These are phyloP conservation scores for Cinclus mexicanus DNA, from an alignment of 2,113 vertebrate species.

Conservation along the genomic window DNA sequence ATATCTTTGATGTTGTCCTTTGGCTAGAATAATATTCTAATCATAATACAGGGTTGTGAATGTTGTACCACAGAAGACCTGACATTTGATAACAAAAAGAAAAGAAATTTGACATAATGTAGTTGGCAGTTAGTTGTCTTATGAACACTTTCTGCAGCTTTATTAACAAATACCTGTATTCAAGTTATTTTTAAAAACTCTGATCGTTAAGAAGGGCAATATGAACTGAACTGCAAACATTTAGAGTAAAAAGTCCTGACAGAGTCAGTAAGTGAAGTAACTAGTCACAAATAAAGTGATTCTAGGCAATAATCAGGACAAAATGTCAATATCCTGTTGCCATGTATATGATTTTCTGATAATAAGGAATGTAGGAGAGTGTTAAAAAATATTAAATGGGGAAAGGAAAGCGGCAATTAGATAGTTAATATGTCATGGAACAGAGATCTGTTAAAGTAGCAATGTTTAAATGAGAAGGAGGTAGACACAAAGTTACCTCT, in stretches of 20 bases:
- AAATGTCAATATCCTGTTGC: neutral
- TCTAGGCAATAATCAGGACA: neutral
- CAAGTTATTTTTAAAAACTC: neutral
- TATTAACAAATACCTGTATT: neutral
- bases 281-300: neutral
- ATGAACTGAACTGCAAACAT: neutral
- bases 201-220: neutral
- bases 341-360: neutral
- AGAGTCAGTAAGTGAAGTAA: neutral
- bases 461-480: neutral
- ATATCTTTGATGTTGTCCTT: neutral
- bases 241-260: neutral
- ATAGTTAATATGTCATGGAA: neutral
- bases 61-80: neutral
- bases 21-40: neutral
- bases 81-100: neutral
- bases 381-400: neutral
- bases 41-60: neutral
- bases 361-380: neutral
- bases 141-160: neutral
- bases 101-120: neutral
- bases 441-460: neutral
- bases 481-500: neutral
- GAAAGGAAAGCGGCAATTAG: neutral
- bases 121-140: neutral